phyloP scores from a whole-genome alignment of 2,888 invertebrate genomes.

The Lasioglossum lativentre region DNA sequence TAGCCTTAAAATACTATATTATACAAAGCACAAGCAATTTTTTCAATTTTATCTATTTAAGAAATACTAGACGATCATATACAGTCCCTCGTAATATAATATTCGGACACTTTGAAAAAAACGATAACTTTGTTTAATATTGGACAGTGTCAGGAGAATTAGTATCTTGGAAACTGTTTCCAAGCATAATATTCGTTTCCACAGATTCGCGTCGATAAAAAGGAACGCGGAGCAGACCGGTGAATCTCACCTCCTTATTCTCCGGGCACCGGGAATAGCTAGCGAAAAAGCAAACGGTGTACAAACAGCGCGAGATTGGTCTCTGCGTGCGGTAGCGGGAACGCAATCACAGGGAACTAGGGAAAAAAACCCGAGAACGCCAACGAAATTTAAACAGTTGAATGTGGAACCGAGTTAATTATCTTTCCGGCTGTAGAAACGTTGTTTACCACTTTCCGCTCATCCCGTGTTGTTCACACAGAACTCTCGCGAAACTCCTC shows the following conservation, averaged over 20 bases:
- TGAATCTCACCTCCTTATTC: too few species aligned
- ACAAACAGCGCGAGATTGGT: neutral
- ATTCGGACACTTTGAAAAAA: too few species aligned
- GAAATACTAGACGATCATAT: neutral
- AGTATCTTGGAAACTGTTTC: neutral
- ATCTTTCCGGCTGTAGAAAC: constrained; percentile 50
- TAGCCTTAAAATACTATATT: neutral
- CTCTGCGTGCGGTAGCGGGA: neutral
- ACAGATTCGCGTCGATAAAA: neutral
- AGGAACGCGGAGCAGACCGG: neutral
- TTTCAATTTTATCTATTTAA: neutral
- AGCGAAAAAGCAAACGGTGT: neutral
- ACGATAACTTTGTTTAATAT: too few species aligned
- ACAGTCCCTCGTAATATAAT: too few species aligned
- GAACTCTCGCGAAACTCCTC: constrained; percentile 21
- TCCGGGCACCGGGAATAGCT: neutral
- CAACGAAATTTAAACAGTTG: constrained; percentile 16
- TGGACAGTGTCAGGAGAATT: neutral
- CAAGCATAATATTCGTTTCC: neutral
- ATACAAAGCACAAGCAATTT: neutral
- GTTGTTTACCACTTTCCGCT: constrained; percentile 56
- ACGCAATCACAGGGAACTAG: constrained; percentile 16
- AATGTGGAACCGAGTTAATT: constrained; percentile 51
- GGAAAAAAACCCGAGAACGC: constrained; percentile 12
- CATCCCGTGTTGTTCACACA: constrained; percentile 19